These are phyloP conservation scores for Drosophila burlai DNA, from an alignment of 1,140 invertebrate species.

Conservation along the genomic window DNA sequence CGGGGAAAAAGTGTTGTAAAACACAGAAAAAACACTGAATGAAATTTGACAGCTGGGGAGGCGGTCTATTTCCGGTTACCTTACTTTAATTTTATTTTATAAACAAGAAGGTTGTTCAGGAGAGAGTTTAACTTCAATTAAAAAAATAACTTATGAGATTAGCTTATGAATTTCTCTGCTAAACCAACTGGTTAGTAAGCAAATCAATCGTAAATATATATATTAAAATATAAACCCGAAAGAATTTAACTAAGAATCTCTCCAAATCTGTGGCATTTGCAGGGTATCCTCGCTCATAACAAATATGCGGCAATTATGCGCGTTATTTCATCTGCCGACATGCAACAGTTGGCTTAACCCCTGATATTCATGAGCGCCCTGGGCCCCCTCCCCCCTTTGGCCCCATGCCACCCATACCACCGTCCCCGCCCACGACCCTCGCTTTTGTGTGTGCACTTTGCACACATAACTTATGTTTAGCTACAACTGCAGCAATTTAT, in stretches of 20 bases:
- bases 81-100: background rate
- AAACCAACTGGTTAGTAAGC: too few species aligned
- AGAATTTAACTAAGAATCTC: background rate
- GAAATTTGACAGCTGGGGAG: too few species aligned
- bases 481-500: conserved; percentile 73
- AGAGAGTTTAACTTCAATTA: background rate
- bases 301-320: conserved; percentile 74
- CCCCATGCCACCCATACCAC: background rate
- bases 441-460: conserved; percentile 39
- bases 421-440: background rate
- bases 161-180: too few species aligned
- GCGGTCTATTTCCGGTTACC: background rate
- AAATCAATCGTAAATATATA: background rate
- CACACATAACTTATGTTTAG: conserved; percentile 81
- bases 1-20: conserved; percentile 50
- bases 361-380: conserved; percentile 62
- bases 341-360: conserved; percentile 69
- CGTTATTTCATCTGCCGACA: conserved; percentile 69
- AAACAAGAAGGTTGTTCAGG: too few species aligned
- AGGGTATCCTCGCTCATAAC: conserved; percentile 13
- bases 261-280: background rate
- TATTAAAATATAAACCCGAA: background rate
- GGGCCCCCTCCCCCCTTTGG: too few species aligned
- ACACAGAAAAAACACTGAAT: background rate
- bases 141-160: background rate